Evolutionary conservation across 2,888 invertebrate genomes (phyloP), one percentile per base, ranked within the genome.

Genomic region (Acleris literana): DNA sequence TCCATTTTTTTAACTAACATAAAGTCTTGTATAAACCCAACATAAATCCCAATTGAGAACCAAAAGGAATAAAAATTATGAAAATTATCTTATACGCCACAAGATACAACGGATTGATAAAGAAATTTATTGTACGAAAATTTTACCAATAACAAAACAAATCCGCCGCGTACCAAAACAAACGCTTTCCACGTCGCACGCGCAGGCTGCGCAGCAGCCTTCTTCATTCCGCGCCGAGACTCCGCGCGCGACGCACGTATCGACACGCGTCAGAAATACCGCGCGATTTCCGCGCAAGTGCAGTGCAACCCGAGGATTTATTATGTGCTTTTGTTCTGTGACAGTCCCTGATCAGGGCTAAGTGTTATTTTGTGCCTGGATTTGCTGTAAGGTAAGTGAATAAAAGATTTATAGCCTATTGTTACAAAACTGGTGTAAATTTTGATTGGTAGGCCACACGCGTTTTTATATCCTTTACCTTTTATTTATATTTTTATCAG

Each of bases 181-280:
- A 66, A 57, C 29, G 51, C 22, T 39, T 29, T 49, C 53, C 48
- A 68, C 69, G 65, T 68, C 75, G 76, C 71, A 65, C 64, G 72
- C 76, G 75, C 77, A 74, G 74, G 70, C 68, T 51, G 58, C 72
- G 71, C 73, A 75, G 75, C 77, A 74, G 74, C 70, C 68, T 51
- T 57, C 72, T 70, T 73, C 86, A 91, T 81, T 91, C 84, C 87
- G 92, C 90, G 92, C 83, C 80, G 78, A 88, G 82, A 82, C 90
- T 89, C 90, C 81, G 85, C 86, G 85, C 87, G 90, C 88, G 91
- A 89, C 87, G 76, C 65, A 55, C 71, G 88, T 85, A 89, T 90
- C 89, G 90, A 86, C 89, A 70, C 86, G 88, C 80, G 75, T 88
- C 75, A 83, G 86, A 80, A 80, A 13, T 13, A 75, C 76, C 82